Conservation (phyloP, 2,888 invertebrate species). For the Tetropium fuscum region DNA sequence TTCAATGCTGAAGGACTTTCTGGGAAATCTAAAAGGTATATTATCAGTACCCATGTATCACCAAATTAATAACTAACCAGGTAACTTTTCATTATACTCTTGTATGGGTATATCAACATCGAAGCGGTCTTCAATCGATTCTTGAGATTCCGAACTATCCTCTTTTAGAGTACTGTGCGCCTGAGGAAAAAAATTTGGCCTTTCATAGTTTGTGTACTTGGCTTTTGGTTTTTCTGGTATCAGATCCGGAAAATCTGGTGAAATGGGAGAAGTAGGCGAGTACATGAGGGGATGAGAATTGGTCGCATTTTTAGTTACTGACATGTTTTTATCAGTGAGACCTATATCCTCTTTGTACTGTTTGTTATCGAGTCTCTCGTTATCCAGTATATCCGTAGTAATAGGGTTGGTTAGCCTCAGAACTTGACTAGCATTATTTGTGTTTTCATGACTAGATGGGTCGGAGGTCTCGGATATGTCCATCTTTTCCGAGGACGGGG, state of each 20-base stretch:
- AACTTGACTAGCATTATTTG: conserved; percentile 44
- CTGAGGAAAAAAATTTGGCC: conserved; percentile 55
- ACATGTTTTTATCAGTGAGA: conserved; percentile 18
- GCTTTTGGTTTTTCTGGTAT: conserved; percentile 60
- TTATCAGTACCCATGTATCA: background rate
- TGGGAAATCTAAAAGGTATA: conserved; percentile 64
- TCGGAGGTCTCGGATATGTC: conserved; percentile 55
- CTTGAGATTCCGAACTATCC: conserved; percentile 42
- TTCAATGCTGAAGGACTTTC: conserved; percentile 71
- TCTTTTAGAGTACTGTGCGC: conserved; percentile 56
- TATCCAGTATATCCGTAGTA: conserved; percentile 40
- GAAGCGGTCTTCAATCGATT: conserved; percentile 51
- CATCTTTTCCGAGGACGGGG: conserved; percentile 51
- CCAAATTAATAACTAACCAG: conserved; percentile 50
- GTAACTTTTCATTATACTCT: conserved; percentile 57
- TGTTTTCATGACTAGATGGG: conserved; percentile 39
- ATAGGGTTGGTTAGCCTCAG: conserved; percentile 40
- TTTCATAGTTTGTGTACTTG: conserved; percentile 48
- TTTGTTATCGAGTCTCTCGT: conserved; percentile 33
- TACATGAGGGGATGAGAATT: conserved; percentile 65
- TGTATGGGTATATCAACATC: conserved; percentile 52
- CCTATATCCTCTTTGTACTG: no score
- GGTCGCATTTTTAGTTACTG: conserved; percentile 57
- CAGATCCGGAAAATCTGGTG: conserved; percentile 62
- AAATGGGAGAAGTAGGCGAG: conserved; percentile 58